Base-by-base conservation (phyloP, 2,797 vertebrate species). In the Luscinia luscinia region DNA sequence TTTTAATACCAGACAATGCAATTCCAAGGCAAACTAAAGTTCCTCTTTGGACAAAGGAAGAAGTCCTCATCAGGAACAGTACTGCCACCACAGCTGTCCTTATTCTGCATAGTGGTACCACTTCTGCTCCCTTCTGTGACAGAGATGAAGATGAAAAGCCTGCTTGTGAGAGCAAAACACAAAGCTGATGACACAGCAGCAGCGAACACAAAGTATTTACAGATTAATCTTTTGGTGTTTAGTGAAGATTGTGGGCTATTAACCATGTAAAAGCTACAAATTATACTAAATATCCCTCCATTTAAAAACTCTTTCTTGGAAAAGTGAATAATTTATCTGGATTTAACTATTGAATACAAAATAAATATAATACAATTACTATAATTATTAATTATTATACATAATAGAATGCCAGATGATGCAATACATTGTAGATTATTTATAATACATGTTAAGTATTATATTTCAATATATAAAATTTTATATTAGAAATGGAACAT, bases 11-110 rank as follows among this genome's bases (percentile, higher is more conserved):
- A 99, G 99, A 99, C 98, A 2, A 99, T 99, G 99, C 99, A 99
- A 97, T 99, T 99, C 96, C 99, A 99, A 97, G 99, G 99, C 34
- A 98, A 98, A 81, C 93, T 99, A 23, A 99, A 99, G 95, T 99
- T 99, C 96, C 98, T 99, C 85, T 97, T 99, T 2, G 99, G 99
- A 38, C 99, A 99, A 97, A 99, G 98, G 89, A 99, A 98, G 98
- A 99, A 98, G 95, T 98, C 98, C 0, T 94, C 96, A 3, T 99
- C 99, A 1, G 99, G 99, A 57, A 95, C 98, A 2, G 87, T 82
- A 32, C 5, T 98, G 82, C 98, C 98, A 43, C 98, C 99, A 7
- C 98, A 98, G 96, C 97, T 99, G 83, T 99, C 98, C 3, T 98
- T 99, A 84, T 99, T 99, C 97, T 99, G 99, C 90, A 96, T 99